Evolutionary conservation across 2,888 invertebrate species (phyloP).

Genomic region (Laothoe populi): DNA sequence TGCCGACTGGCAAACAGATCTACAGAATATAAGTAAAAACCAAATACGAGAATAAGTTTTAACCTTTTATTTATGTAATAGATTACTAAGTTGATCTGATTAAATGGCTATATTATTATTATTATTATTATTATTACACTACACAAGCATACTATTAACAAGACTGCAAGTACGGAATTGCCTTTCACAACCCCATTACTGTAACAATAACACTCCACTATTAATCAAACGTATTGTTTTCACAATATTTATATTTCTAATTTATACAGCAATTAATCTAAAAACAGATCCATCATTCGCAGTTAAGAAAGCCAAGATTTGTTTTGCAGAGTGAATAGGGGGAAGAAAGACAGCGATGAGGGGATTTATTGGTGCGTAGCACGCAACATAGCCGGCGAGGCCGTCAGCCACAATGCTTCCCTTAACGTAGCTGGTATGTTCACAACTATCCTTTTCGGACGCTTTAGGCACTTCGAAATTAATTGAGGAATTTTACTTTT

Average conservation of each 20-base stretch:
- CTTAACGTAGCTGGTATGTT: conserved; percentile 95
- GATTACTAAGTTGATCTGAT: too few species aligned
- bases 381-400: conserved; percentile 94
- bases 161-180: not conserved
- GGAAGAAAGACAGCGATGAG: conserved; percentile 97
- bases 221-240: conserved; percentile 23
- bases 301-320: conserved; percentile 32
- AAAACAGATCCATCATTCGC: conserved; percentile 28
- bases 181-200: not conserved
- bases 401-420: conserved; percentile 96
- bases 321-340: conserved; percentile 91
- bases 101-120: too few species aligned
- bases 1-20: too few species aligned
- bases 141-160: not conserved
- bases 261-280: conserved; percentile 24
- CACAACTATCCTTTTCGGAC: conserved; percentile 13
- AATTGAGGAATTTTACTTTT: too few species aligned
- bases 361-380: conserved; percentile 99
- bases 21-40: too few species aligned
- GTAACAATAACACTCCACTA: not conserved
- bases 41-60: too few species aligned
- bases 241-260: conserved; percentile 9
- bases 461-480: not conserved
- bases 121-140: not conserved
- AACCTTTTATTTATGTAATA: too few species aligned